Evolutionary conservation across 2,797 vertebrate genomes (phyloP).

Genomic region (Sebastes taczanowskii): DNA sequence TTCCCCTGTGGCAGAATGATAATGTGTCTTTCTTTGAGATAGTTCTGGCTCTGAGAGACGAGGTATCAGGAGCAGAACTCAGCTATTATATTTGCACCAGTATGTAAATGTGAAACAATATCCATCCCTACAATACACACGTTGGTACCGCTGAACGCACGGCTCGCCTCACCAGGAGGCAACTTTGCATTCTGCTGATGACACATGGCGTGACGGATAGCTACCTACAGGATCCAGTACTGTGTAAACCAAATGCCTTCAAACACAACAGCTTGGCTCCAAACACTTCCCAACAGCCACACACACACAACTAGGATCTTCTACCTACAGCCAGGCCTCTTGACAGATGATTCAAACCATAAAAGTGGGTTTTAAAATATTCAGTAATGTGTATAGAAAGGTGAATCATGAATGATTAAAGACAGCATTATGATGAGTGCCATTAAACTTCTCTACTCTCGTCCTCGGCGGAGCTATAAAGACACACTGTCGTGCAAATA

Average conservation of each 20-base stretch:
- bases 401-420: slow-evolving; percentile 65
- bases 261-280: background rate
- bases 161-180: background rate
- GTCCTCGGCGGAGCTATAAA: background rate
- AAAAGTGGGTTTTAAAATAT: slow-evolving; percentile 46
- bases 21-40: no score
- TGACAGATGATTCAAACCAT: slow-evolving; percentile 15
- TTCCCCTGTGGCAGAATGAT: no score
- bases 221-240: background rate
- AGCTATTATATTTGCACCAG: no score
- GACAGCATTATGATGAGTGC: slow-evolving; percentile 32
- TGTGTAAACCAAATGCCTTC: background rate
- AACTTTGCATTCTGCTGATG: background rate
- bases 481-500: slow-evolving; percentile 21
- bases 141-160: background rate
- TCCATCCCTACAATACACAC: background rate
- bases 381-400: slow-evolving; percentile 46
- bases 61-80: background rate
- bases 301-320: background rate
- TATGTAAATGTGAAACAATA: background rate
- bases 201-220: slow-evolving; percentile 2
- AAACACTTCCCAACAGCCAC: background rate
- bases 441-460: slow-evolving; percentile 23
- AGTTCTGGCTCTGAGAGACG: no score
- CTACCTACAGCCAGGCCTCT: slow-evolving; percentile 6